Conservation (phyloP, 2,888 invertebrate genomes). For the Gastrophysa polygoni region DNA sequence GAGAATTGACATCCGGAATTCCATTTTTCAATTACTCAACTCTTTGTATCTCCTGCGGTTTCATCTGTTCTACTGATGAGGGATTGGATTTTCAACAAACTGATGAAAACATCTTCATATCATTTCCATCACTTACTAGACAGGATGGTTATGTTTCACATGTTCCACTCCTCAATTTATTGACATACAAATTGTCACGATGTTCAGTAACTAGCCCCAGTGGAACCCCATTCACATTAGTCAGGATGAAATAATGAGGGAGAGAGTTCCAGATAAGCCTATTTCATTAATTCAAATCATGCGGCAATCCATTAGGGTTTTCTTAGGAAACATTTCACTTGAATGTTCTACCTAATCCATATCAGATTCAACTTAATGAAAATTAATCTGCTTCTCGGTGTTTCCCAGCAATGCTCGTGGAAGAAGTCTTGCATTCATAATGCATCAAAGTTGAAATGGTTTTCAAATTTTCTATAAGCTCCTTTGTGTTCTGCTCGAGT, state of each 20-base stretch:
- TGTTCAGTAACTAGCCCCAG: no score
- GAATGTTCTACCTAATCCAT: neutral
- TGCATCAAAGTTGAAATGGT: conserved; percentile 12
- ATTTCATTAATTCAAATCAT: conserved; percentile 3
- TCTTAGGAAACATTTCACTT: neutral
- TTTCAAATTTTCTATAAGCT: neutral
- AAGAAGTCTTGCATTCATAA: conserved; percentile 9
- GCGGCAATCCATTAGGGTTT: conserved; percentile 12
- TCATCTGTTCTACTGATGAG: no score
- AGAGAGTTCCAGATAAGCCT: neutral
- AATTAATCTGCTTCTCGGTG: neutral
- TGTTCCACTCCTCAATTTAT: no score
- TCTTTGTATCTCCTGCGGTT: no score
- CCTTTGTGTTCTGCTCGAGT: neutral
- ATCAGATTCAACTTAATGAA: conserved; percentile 6
- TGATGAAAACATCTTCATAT: no score
- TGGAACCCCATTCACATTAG: no score
- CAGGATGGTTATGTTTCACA: no score
- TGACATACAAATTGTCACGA: no score
- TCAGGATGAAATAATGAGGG: conserved; percentile 1
- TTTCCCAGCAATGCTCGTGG: conserved; percentile 2
- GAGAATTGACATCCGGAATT: no score
- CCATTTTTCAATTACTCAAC: no score
- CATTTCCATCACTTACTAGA: no score
- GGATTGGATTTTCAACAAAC: no score